Conservation (phyloP, 1,140 invertebrate genomes). For the Megalonaias nervosa region DNA sequence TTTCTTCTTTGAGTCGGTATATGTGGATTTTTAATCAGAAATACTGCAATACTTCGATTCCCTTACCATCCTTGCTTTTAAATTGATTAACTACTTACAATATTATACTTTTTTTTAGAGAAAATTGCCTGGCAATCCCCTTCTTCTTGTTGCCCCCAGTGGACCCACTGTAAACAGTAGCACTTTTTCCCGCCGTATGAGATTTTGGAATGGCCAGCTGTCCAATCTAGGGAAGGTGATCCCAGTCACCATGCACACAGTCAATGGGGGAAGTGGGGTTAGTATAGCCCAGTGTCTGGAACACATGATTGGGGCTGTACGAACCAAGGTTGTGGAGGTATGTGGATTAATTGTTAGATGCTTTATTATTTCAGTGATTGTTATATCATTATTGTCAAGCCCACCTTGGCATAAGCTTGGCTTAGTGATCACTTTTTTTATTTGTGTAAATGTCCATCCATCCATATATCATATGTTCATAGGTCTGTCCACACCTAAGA, state of each 20-base stretch:
- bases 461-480: too few relatives aligned
- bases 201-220: slow-evolving; percentile 82
- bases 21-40: too few relatives aligned
- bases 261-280: slow-evolving; percentile 55
- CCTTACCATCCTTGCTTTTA: too few relatives aligned
- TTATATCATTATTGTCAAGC: too few relatives aligned
- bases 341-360: not conserved
- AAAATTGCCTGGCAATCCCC: slow-evolving; percentile 82
- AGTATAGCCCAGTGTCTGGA: slow-evolving; percentile 75
- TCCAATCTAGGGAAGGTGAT: slow-evolving; percentile 81
- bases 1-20: too few relatives aligned
- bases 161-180: slow-evolving; percentile 72
- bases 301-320: slow-evolving; percentile 79
- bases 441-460: not conserved
- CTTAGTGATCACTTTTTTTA: not conserved
- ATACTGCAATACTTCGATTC: too few relatives aligned
- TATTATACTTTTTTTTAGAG: slow-evolving; percentile 72
- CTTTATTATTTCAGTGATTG: too few relatives aligned
- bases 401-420: too few relatives aligned
- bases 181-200: slow-evolving; percentile 75
- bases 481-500: too few relatives aligned
- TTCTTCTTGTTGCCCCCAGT: slow-evolving; percentile 81
- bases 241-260: slow-evolving; percentile 74
- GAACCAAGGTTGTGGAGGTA: slow-evolving; percentile 80
- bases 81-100: too few relatives aligned